Evolutionary conservation across 2,797 vertebrate species (phyloP).

Genomic region (Paramormyrops hopkinsi): DNA sequence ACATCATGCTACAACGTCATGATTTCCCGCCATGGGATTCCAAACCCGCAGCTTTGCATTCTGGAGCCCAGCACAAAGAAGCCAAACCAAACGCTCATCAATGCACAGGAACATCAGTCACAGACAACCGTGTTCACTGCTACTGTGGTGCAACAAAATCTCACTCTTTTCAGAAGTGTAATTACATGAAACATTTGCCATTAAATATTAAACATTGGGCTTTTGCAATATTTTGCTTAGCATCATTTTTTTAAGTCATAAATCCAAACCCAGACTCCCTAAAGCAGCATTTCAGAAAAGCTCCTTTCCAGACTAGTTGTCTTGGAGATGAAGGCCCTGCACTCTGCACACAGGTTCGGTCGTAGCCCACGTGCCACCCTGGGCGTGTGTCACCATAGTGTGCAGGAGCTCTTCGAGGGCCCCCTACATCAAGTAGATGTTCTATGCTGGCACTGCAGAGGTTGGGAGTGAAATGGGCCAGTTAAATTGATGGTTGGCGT

Average conservation of each 20-base stretch:
- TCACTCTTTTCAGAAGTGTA: neutral
- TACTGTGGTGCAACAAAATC: neutral
- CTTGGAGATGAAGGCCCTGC: neutral
- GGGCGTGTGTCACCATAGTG: neutral
- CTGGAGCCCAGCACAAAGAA: conserved; percentile 50
- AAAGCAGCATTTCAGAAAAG: neutral
- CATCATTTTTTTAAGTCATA: neutral
- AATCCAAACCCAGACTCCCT: neutral
- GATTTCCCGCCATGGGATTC: conserved; percentile 59
- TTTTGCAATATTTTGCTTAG: neutral
- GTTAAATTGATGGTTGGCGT: neutral
- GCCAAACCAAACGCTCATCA: neutral
- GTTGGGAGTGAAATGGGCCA: neutral
- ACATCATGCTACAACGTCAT: conserved; percentile 64
- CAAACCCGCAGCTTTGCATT: conserved; percentile 50
- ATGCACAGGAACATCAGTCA: neutral
- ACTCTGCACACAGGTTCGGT: neutral
- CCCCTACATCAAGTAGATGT: neutral
- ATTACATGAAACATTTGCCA: neutral
- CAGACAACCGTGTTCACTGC: neutral
- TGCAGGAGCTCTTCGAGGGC: neutral
- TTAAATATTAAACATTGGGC: neutral
- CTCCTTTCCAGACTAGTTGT: neutral
- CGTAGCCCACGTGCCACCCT: neutral
- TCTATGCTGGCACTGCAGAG: neutral